Evolutionary conservation across 2,888 invertebrate species (phyloP), one percentile per base, ranked within the genome.

Genomic region (Drosophila atripex): DNA sequence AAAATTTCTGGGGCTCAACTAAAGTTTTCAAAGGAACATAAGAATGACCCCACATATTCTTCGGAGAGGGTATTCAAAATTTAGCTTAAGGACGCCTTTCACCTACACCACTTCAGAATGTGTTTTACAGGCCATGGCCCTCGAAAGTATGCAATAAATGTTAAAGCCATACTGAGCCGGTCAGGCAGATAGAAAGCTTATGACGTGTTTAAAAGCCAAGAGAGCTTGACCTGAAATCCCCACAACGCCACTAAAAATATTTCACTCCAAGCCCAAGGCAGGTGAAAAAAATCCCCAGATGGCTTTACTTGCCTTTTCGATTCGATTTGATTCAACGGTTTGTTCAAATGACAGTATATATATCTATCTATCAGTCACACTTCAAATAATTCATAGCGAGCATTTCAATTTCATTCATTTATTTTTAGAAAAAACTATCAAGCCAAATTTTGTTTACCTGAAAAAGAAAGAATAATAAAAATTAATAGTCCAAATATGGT

Each of bases 141-240:
- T 65, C 50, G 53, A 71, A 80, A 80, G 77, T 71, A 76, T 65
- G 76, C 87, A 59, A 87, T 84, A 83, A 84, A 84, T 75, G 82
- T 76, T 71, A 71, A 79, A 77, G 65, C 64, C 69, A 56, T 41
- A 54, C 71, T 32, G 60, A 58, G 49, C 53, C 21, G 23, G 41
- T 14, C 68, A 46, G 53, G 38, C 52, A 49, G 18, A 32, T 45
- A 28, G 50, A 39, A 38, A 49, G 63, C 73, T 77, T 79, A 73
- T 75, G 76, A 60, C 70, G 73, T 72, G 77, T 74, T 86, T 70
- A 71, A 82, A 71, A 61, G 65, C 72, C 64, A 69, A 73, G 56
- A 18, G 45, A 69, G 69, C 52, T 46, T 35, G 50, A 59, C 47
- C 46, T 54, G 52, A 28, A 43, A 63, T 41, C 28, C 28, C 18